phyloP scores from a whole-genome alignment of 2,113 vertebrate species.

The Tenrec ecaudatus region DNA sequence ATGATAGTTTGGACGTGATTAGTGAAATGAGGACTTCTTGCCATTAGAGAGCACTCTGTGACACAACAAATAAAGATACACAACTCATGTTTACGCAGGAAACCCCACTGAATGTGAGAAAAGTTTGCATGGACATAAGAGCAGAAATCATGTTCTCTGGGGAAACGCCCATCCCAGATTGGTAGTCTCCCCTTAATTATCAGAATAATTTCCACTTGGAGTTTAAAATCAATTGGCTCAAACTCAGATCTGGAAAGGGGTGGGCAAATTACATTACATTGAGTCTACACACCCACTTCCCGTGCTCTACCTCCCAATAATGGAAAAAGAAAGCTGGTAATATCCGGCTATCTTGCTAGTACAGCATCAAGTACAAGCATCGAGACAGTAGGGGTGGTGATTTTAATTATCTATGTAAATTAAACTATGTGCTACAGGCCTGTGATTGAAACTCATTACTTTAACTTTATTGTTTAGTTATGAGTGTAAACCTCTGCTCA shows the following conservation, averaged over 20 bases:
- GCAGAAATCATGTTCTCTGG: neutral
- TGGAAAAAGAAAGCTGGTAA: conserved; percentile 59
- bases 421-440: conserved; percentile 80
- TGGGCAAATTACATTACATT: conserved; percentile 21
- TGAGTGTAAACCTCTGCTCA: conserved; percentile 84
- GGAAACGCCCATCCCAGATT: neutral
- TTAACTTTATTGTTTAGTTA: conserved; percentile 85
- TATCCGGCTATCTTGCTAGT: conserved; percentile 55
- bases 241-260: neutral
- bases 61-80: conserved; percentile 47
- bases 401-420: conserved; percentile 86
- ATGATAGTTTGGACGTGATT: conserved; percentile 65
- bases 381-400: conserved; percentile 78
- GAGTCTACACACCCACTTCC: neutral
- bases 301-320: conserved; percentile 17
- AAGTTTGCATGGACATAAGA: neutral
- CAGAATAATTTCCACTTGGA: conserved; percentile 61
- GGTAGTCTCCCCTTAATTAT: conserved; percentile 60
- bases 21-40: conserved; percentile 60
- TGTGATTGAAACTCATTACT: conserved; percentile 84
- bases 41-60: conserved; percentile 40
- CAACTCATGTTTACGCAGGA: conserved; percentile 39
- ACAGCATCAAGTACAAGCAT: conserved; percentile 78
- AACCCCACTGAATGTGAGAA: neutral
- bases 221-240: conserved; percentile 54